phyloP scores from a whole-genome alignment of 1,140 invertebrate genomes.

The Apocrypta bakeri region DNA sequence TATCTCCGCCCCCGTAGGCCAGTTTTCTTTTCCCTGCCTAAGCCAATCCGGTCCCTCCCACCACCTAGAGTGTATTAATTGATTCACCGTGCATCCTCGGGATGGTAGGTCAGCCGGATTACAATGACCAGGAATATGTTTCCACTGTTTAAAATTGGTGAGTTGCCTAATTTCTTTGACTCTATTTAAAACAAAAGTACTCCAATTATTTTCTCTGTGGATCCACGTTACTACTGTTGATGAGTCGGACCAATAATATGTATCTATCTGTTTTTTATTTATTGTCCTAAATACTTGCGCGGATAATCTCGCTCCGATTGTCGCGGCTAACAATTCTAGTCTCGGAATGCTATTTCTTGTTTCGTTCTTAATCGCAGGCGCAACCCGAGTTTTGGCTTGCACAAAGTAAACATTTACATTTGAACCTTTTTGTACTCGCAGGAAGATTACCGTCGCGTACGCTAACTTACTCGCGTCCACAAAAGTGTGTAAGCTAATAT shows the following conservation, averaged over 20 bases:
- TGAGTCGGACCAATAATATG: constrained; percentile 35
- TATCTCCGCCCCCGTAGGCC: neutral
- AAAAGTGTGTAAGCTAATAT: constrained; percentile 11
- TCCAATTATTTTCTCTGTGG: constrained; percentile 8
- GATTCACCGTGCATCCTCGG: constrained; percentile 50
- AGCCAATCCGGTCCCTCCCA: constrained; percentile 52
- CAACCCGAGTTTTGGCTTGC: neutral
- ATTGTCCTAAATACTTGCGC: neutral
- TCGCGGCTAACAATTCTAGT: neutral
- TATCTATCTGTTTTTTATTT: neutral
- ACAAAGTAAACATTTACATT: neutral
- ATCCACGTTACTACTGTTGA: constrained; percentile 55
- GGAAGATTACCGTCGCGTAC: constrained; percentile 11
- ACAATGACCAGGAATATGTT: neutral
- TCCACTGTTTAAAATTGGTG: neutral
- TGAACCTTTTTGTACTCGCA: neutral
- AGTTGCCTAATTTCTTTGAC: neutral
- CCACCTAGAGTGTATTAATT: constrained; percentile 44
- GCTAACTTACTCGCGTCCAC: constrained; percentile 20
- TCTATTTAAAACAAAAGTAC: constrained; percentile 50
- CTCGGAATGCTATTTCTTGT: neutral
- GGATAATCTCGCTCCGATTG: neutral
- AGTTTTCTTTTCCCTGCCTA: neutral
- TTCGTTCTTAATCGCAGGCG: neutral
- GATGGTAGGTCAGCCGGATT: constrained; percentile 64